phyloP scores from a whole-genome alignment of 1,140 invertebrate species.

The Tachypleus tridentatus region DNA sequence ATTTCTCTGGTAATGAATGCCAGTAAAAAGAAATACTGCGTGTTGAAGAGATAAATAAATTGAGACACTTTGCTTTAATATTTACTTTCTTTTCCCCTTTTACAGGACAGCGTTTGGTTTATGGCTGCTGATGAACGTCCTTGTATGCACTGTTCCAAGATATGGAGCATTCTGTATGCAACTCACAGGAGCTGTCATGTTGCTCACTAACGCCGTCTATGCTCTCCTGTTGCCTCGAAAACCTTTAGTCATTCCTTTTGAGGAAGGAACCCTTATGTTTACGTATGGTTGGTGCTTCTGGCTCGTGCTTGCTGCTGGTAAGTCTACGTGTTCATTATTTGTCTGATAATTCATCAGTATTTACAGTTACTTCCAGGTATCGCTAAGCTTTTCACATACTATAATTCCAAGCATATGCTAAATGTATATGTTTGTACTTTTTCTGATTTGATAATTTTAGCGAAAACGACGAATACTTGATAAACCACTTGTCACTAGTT shows the following conservation, averaged over 20 bases:
- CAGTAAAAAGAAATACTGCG: too few species aligned
- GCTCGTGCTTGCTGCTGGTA: slow-evolving; percentile 73
- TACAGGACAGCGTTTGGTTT: slow-evolving; percentile 72
- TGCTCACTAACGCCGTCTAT: slow-evolving; percentile 68
- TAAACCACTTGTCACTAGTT: too few species aligned
- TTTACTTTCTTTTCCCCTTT: slow-evolving; percentile 21
- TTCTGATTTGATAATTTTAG: too few species aligned
- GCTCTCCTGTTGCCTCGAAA: slow-evolving; percentile 64
- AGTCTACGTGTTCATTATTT: slow-evolving; percentile 14
- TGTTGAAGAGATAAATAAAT: too few species aligned
- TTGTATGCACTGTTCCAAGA: slow-evolving; percentile 78
- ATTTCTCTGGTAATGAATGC: too few species aligned
- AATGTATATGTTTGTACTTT: too few species aligned
- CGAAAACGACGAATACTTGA: too few species aligned
- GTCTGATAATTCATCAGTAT: too few species aligned
- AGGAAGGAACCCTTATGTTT: slow-evolving; percentile 57
- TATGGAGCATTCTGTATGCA: slow-evolving; percentile 86
- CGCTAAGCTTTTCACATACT: too few species aligned
- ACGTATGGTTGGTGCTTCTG: slow-evolving; percentile 86
- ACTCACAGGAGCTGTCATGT: slow-evolving; percentile 57
- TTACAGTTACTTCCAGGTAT: too few species aligned
- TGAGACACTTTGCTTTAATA: too few species aligned
- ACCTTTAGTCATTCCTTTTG: slow-evolving; percentile 67
- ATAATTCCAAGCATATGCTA: too few species aligned
- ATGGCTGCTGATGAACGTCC: slow-evolving; percentile 84